phyloP scores from a whole-genome alignment of 2,797 vertebrate species.

The Somateria mollissima region DNA sequence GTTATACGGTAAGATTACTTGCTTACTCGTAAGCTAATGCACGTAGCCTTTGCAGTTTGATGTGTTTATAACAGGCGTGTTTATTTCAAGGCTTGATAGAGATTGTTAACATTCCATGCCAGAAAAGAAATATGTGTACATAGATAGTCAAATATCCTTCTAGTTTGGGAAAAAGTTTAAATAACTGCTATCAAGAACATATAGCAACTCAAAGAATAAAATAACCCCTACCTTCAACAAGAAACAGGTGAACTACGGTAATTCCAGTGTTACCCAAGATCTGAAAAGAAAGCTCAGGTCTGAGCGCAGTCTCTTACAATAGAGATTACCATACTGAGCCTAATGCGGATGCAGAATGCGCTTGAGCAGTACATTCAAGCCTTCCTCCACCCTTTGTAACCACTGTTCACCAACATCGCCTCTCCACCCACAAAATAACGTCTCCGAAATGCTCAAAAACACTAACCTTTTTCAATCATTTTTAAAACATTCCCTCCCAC shows the following conservation, averaged over 20 bases:
- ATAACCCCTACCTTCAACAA: not conserved
- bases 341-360: fast-evolving
- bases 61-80: not conserved
- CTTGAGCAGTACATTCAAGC: not conserved
- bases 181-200: not conserved
- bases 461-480: not conserved
- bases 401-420: not conserved
- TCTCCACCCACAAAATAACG: not conserved
- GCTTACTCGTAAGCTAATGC: not conserved
- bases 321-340: fast-evolving
- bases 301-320: fast-evolving
- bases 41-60: not conserved
- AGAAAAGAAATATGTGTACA: not conserved
- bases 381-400: not conserved
- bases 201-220: not conserved
- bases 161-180: not conserved
- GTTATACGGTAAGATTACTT: conserved; percentile 73
- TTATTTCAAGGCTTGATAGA: not conserved
- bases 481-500: not conserved
- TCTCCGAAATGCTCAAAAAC: not conserved
- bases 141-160: not conserved
- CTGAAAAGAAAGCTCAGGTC: not conserved
- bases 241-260: not conserved
- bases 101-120: not conserved
- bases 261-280: not conserved